Evolutionary conservation across 2,888 invertebrate genomes (phyloP).

Genomic region (Amblyjoppa fuscipennis): DNA sequence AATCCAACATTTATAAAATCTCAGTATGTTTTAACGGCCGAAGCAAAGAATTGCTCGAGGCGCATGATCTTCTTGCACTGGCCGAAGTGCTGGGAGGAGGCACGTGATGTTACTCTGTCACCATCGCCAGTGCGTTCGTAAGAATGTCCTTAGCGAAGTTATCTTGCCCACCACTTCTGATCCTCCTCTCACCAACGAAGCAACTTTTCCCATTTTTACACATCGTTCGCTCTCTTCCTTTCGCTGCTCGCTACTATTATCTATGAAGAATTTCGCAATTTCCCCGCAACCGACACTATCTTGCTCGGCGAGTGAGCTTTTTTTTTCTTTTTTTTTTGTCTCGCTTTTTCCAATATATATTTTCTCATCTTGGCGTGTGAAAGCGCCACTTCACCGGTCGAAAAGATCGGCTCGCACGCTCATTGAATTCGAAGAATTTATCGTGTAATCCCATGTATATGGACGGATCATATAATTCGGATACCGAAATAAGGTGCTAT

Average conservation of each 20-base stretch:
- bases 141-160: conserved; percentile 35
- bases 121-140: conserved; percentile 29
- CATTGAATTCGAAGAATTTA: conserved; percentile 43
- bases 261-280: conserved; percentile 49
- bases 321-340: conserved; percentile 4
- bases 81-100: neutral
- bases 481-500: neutral
- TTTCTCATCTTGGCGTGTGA: conserved; percentile 31
- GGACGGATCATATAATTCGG: neutral
- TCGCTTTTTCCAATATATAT: conserved; percentile 24
- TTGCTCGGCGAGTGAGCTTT: conserved; percentile 41
- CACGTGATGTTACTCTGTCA: conserved; percentile 41
- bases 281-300: conserved; percentile 24
- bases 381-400: conserved; percentile 18
- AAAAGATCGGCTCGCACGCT: conserved; percentile 38
- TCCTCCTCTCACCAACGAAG: conserved; percentile 53
- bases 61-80: conserved; percentile 47
- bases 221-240: conserved; percentile 37
- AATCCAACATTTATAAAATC: neutral
- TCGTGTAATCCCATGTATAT: conserved; percentile 6
- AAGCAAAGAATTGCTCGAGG: conserved; percentile 3
- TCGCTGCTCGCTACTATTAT: conserved; percentile 41
- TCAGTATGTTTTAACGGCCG: neutral
- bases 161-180: conserved; percentile 11
- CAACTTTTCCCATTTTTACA: conserved; percentile 45